Conservation (phyloP, 53 echinoderm and acorn worm species). For the Luidia sarsii region DNA sequence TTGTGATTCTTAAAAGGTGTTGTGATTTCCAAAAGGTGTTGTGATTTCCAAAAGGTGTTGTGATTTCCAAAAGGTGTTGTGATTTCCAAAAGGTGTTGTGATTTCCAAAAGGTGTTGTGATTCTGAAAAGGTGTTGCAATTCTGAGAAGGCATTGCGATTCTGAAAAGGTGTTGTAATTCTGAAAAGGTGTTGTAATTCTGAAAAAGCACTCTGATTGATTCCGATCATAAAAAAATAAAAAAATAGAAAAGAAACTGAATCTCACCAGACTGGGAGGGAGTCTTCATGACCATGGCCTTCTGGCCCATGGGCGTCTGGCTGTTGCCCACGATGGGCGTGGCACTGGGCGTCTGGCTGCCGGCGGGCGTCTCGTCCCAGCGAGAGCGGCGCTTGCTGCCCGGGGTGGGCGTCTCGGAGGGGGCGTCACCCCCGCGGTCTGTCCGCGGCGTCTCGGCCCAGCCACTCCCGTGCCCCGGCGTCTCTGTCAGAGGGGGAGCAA, state of each 20-base stretch:
- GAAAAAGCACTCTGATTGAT: no score
- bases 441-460: slow-evolving; percentile 99
- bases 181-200: no score
- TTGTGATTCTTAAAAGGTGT: no score
- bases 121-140: no score
- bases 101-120: no score
- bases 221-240: background rate
- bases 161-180: no score
- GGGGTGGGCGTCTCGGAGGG: slow-evolving; percentile 93
- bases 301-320: slow-evolving; percentile 81
- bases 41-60: no score
- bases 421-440: slow-evolving; percentile 92
- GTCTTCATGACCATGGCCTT: slow-evolving; percentile 92
- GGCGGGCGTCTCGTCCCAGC: slow-evolving; percentile 99
- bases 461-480: slow-evolving; percentile 99
- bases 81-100: no score
- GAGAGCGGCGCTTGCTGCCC: slow-evolving; percentile 89
- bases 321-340: slow-evolving; percentile 51
- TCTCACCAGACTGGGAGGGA: slow-evolving; percentile 83
- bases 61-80: no score
- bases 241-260: no score
- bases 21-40: no score
- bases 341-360: slow-evolving; percentile 79
- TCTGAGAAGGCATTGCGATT: no score
- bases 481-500: slow-evolving; percentile 50